A percentile compares a stretch with the other conserved stretches of the same genome.
These are phyloP conservation scores for Drosophila kurseongensis DNA, from an alignment of 1,140 invertebrate genomes.

Conservation along the genomic window DNA sequence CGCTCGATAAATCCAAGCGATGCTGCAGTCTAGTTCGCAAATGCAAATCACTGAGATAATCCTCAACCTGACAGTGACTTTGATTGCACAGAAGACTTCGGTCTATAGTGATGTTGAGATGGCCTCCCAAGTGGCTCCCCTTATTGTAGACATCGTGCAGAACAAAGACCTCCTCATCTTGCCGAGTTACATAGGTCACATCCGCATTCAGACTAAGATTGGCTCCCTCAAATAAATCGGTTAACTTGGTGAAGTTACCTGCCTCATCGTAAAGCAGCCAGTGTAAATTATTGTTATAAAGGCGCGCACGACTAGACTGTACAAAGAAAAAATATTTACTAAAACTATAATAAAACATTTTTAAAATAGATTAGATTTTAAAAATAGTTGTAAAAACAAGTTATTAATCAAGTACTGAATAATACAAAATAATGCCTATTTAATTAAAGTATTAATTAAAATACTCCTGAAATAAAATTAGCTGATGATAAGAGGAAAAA, in stretches of 20 bases:
- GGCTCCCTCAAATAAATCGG: slow-evolving; percentile 30
- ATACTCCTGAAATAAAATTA: not conserved
- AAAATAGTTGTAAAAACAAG: not conserved
- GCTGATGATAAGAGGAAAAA: too few relatives aligned
- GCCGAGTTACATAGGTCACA: slow-evolving; percentile 43
- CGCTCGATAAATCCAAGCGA: slow-evolving; percentile 54
- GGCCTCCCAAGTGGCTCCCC: slow-evolving; percentile 69
- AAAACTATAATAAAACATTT: not conserved
- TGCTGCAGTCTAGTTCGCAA: slow-evolving; percentile 54
- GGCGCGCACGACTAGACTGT: slow-evolving; percentile 55
- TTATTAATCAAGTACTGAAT: too few relatives aligned
- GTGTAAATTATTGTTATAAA: slow-evolving; percentile 57
- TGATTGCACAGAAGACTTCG: slow-evolving; percentile 58
- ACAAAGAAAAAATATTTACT: not conserved
- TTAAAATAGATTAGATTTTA: too few relatives aligned
- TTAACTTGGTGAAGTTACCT: slow-evolving; percentile 45
- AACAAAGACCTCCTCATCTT: slow-evolving; percentile 24
- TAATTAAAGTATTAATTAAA: too few relatives aligned
- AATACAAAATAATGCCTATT: too few relatives aligned
- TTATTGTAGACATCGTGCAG: slow-evolving; percentile 78
- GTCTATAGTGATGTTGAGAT: slow-evolving; percentile 73
- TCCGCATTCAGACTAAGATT: slow-evolving; percentile 75
- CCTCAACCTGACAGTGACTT: slow-evolving; percentile 30
- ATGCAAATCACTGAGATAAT: slow-evolving; percentile 64
- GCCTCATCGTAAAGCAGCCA: slow-evolving; percentile 69